These are phyloP conservation scores for Scomber colias DNA, from an alignment of 2,113 vertebrate species.

Conservation along the genomic window DNA sequence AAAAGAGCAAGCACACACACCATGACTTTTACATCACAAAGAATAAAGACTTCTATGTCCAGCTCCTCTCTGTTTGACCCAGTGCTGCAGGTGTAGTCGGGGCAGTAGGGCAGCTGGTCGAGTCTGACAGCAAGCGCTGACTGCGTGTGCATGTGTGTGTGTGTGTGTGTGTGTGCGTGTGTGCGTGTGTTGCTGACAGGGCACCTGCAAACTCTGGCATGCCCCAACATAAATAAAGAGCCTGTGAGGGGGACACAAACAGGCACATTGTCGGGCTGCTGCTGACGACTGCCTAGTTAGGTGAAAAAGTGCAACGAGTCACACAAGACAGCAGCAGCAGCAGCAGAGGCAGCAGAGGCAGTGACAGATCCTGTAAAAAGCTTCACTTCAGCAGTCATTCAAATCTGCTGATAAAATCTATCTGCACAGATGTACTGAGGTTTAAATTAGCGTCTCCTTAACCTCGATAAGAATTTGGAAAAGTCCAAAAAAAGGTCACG, in stretches of 20 bases:
- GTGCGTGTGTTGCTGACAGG: slow-evolving; percentile 32
- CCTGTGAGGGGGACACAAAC: slow-evolving; percentile 62
- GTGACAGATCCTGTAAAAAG: not conserved
- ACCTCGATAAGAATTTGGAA: not conserved
- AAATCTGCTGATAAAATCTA: not conserved
- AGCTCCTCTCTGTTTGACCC: not conserved
- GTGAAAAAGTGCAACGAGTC: slow-evolving; percentile 5
- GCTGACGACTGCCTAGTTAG: slow-evolving; percentile 31
- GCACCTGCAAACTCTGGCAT: slow-evolving; percentile 66
- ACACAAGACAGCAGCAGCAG: not conserved
- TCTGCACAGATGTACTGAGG: not conserved
- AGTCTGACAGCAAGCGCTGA: slow-evolving; percentile 48
- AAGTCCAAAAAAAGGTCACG: not conserved
- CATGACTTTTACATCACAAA: not conserved
- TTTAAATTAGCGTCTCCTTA: not conserved
- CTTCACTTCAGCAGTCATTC: not conserved
- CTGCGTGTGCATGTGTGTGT: slow-evolving; percentile 11
- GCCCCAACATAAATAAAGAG: slow-evolving; percentile 57
- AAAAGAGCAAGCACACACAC: not conserved
- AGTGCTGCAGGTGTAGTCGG: slow-evolving; percentile 59
- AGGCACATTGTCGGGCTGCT: slow-evolving; percentile 59
- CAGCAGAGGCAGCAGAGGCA: not conserved
- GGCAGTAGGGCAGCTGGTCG: slow-evolving; percentile 59
- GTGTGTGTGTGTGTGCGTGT: slow-evolving; percentile 3
- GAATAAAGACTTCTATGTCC: slow-evolving; percentile 52